A percentile compares a stretch with the other conserved stretches of the same genome.
phyloP scores from a whole-genome alignment of 1,140 invertebrate species.

The Drosophila ambigua region DNA sequence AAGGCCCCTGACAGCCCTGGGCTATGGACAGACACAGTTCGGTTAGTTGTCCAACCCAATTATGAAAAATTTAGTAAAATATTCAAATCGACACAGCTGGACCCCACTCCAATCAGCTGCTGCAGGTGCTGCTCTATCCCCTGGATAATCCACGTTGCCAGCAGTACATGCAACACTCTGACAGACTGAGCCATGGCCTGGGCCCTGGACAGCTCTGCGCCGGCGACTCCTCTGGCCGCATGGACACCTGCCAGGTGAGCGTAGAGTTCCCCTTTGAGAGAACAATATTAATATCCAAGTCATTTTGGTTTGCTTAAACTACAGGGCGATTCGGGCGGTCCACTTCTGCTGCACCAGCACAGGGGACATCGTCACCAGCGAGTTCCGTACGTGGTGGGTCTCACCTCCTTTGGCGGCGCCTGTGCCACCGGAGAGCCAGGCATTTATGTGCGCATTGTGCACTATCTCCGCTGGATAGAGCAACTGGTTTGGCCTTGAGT shows the following conservation, averaged over 20 bases:
- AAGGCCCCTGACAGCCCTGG: constrained; percentile 46
- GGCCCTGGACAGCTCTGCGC: constrained; percentile 87
- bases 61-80: neutral
- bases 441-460: constrained; percentile 87
- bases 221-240: constrained; percentile 88
- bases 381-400: constrained; percentile 89
- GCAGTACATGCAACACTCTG: constrained; percentile 13
- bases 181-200: constrained; percentile 40
- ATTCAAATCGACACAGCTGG: constrained; percentile 28
- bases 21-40: constrained; percentile 60
- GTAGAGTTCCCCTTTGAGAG: constrained; percentile 21
- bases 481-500: constrained; percentile 46
- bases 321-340: constrained; percentile 87
- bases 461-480: constrained; percentile 88
- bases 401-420: constrained; percentile 91
- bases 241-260: constrained; percentile 89
- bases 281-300: too few species aligned
- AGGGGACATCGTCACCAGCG: constrained; percentile 84
- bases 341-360: constrained; percentile 87
- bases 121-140: constrained; percentile 42
- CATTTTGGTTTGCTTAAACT: neutral
- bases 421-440: constrained; percentile 90
- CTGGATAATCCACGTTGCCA: constrained; percentile 43
- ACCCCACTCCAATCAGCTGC: constrained; percentile 43
- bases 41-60: constrained; percentile 27